Conservation (phyloP, 2,113 vertebrate species). For the Onychostoma macrolepis region DNA sequence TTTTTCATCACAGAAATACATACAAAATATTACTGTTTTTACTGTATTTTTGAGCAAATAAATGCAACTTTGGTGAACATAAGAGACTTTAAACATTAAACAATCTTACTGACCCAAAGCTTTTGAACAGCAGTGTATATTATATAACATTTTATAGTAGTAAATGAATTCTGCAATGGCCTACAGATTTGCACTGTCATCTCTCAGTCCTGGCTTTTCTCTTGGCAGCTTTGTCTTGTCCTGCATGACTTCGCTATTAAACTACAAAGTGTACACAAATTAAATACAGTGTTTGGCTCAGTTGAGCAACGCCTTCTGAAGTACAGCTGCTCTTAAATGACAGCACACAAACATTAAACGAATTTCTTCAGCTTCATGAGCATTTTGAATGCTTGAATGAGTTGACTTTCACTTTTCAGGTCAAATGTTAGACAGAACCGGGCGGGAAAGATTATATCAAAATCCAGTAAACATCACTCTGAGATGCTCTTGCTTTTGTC, state of each 20-base stretch:
- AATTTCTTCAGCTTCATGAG: neutral
- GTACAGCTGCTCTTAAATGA: neutral
- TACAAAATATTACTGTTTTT: neutral
- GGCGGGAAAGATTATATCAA: neutral
- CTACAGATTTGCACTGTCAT: neutral
- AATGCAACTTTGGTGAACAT: neutral
- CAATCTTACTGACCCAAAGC: neutral
- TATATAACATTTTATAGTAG: neutral
- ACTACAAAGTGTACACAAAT: neutral
- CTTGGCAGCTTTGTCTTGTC: neutral
- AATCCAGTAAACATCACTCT: neutral
- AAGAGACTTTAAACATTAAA: neutral
- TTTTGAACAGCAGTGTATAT: neutral
- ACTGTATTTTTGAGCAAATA: neutral
- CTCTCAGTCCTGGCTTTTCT: neutral
- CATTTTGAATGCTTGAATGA: neutral
- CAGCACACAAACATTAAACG: neutral
- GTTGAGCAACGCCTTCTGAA: neutral
- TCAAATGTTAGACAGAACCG: neutral
- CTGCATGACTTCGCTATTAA: constrained; percentile 18
- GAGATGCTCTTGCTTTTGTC: neutral
- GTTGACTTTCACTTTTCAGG: neutral
- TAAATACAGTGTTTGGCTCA: neutral
- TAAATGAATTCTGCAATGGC: neutral
- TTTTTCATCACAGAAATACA: neutral